Percentiles rank a stretch among this genome's conserved stretches.
Evolutionary conservation across 2,113 vertebrate genomes (phyloP).

Genomic region (Entomyzon cyanotis): DNA sequence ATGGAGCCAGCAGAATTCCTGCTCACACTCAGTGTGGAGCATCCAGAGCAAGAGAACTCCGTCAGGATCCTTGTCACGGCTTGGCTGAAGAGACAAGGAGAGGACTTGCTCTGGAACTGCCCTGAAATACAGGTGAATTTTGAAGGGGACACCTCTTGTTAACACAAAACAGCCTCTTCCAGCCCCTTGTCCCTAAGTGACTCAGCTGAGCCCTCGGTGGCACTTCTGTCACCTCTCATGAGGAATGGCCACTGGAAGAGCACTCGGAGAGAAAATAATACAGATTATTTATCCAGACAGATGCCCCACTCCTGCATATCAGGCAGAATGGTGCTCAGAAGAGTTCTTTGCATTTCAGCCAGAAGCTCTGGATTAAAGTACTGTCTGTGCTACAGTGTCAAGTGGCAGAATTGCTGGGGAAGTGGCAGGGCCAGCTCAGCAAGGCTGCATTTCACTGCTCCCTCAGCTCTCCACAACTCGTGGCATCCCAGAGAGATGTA

Average conservation of each 20-base stretch:
- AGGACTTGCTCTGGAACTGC: background rate
- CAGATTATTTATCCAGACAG: background rate
- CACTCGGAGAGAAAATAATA: background rate
- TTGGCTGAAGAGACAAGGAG: background rate
- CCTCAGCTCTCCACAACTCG: background rate
- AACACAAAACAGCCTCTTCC: background rate
- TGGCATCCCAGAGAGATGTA: background rate
- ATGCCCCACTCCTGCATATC: too few relatives aligned
- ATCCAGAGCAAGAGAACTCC: rapidly evolving
- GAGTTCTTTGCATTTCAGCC: background rate
- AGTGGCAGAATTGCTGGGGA: background rate
- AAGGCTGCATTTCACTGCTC: background rate
- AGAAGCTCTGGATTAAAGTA: background rate
- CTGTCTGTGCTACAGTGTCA: background rate
- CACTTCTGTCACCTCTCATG: background rate
- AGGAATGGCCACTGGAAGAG: background rate
- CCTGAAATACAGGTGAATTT: background rate
- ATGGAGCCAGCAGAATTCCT: background rate
- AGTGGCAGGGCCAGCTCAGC: background rate
- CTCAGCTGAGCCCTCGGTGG: background rate
- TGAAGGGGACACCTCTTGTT: background rate
- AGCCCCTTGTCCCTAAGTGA: background rate
- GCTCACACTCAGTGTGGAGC: background rate
- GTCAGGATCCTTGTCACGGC: background rate
- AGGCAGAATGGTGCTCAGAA: background rate